Base-by-base conservation (phyloP, 2,797 vertebrate genomes). In the Pseudochromis fuscus region DNA sequence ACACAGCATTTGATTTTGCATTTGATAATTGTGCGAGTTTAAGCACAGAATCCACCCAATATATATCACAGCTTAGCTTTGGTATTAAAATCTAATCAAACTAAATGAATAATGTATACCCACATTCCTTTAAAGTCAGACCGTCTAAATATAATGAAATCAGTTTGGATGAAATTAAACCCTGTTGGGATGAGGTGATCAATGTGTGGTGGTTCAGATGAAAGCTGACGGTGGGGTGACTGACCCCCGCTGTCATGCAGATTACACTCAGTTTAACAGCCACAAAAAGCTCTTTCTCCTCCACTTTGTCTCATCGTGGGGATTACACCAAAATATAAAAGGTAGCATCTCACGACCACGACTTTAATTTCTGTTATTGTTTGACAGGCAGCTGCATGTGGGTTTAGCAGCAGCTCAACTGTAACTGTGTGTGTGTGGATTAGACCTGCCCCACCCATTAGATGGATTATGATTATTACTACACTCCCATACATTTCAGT, bases 301-400 rank as follows among this genome's bases (percentile, higher is more conserved):
- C 48, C 81, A 80, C 55, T 76, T 80, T 44, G 72, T 77, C 81
- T 82, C 79, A 80, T 84, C 82, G 82, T 8, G 10, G 59, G 86
- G 92, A 93, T 93, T 91, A 93, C 45, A 4, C 15, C 18, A n/a
- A 19, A 38, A 38, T 67, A 16, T 75, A 27, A 80, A 78, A 87
- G 87, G 77, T 85, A 77, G 78, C 63, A n/a, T n/a, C 18, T 60
- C 75, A 30, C 55, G 64, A 35, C 75, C n/a, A 24, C 13, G 50
- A 79, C 78, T 84, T 92, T 87, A 75, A 93, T 92, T 92, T 82
- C 80, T 88, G 86, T 91, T 91, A 91, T 93, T 92, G 89, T 92
- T 85, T 59, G 71, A 74, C 70, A 70, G 31, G 77, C 83, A 61
- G 82, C 82, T 90, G 82, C 38, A 77, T 27, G 79, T 77, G 77